A percentile compares a stretch with the other conserved stretches of the same genome.
Conservation (phyloP, 2,888 invertebrate genomes). For the Fragum sueziense region DNA sequence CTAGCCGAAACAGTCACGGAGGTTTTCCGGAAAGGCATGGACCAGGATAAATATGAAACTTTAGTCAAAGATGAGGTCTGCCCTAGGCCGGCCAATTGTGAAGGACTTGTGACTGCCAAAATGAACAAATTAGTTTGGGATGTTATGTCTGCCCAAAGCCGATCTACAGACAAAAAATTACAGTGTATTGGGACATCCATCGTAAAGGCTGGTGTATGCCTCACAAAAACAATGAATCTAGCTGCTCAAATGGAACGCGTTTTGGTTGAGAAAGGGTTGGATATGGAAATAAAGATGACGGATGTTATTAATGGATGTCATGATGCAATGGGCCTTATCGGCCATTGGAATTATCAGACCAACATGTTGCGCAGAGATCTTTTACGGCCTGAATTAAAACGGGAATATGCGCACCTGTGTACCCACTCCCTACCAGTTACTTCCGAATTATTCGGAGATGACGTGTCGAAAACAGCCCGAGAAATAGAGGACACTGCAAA, state of each 20-base stretch:
- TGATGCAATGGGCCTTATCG: slow-evolving; percentile 14
- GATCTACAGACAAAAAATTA: not conserved
- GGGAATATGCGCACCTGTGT: slow-evolving; percentile 33
- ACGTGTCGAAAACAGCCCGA: slow-evolving; percentile 4
- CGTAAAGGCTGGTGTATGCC: not conserved
- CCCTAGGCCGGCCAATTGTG: not conserved
- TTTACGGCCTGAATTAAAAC: slow-evolving; percentile 21
- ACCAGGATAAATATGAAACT: not conserved
- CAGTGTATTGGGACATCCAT: not conserved
- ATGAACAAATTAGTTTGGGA: not conserved
- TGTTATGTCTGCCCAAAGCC: slow-evolving; percentile 1
- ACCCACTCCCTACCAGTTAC: slow-evolving; percentile 14
- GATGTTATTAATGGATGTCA: not conserved
- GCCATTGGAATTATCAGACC: slow-evolving; percentile 2
- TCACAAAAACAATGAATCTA: slow-evolving; percentile 2
- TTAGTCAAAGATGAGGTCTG: not conserved
- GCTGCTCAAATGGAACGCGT: not conserved
- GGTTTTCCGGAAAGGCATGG: not conserved
- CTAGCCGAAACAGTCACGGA: not conserved
- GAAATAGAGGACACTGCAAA: slow-evolving; percentile 25
- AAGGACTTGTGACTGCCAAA: not conserved
- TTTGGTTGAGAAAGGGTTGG: not conserved
- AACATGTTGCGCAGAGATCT: slow-evolving; percentile 19
- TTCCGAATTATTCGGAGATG: slow-evolving; percentile 28
- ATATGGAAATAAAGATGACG: not conserved